phyloP scores from a whole-genome alignment of 1,140 invertebrate genomes.

The Lysiphlebus fabarum region DNA sequence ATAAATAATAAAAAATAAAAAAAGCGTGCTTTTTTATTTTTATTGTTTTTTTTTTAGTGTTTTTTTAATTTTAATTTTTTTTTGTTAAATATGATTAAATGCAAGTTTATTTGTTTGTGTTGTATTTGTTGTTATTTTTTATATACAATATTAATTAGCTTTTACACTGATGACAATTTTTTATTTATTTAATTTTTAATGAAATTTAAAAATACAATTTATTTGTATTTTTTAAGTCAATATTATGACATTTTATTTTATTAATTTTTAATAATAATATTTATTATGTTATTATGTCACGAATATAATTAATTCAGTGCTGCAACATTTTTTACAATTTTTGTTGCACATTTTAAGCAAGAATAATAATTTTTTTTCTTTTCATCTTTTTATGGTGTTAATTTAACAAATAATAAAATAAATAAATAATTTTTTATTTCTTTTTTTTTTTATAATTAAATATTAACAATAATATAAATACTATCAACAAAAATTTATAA shows the following conservation, averaged over 20 bases:
- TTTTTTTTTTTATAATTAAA: no score
- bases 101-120: slow-evolving; percentile 1
- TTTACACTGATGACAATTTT: no score
- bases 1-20: not conserved
- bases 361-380: no score
- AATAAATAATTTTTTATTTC: no score
- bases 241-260: not conserved
- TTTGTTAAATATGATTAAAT: not conserved
- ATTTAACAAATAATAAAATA: no score
- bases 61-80: slow-evolving; percentile 1
- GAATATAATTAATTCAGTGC: not conserved
- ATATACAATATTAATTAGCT: slow-evolving; percentile 11
- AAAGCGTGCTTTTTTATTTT: slow-evolving; percentile 10
- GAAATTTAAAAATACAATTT: no score
- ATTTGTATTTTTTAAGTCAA: no score
- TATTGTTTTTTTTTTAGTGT: not conserved
- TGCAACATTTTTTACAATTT: not conserved
- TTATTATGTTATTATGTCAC: slow-evolving; percentile 2
- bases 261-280: not conserved
- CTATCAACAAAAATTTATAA: no score
- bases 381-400: no score
- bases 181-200: no score
- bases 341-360: not conserved
- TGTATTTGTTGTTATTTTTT: slow-evolving; percentile 3
- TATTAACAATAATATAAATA: no score